Evolutionary conservation across 2,797 vertebrate species (phyloP), one percentile per base, ranked within the genome.

Genomic region (Babyrousa celebensis): DNA sequence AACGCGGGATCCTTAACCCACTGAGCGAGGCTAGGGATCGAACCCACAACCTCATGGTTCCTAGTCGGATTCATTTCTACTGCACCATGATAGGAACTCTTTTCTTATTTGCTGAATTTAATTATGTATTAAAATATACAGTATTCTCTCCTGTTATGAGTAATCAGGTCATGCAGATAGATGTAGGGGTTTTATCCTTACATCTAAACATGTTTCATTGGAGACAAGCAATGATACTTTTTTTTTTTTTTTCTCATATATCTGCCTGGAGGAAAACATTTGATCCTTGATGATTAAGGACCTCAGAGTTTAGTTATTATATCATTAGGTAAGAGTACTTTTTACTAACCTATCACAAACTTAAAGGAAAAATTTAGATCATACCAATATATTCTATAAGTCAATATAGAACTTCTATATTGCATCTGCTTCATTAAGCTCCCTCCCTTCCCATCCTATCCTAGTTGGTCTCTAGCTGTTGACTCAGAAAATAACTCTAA

Each of bases 111-210:
- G 58, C 32, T 71, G 63, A 91, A 77, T 87, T 95, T 95, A 92
- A 94, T 96, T 92, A 96, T 23, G 88, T 91, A 91, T 96, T 97
- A 96, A 97, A 97, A 97, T 97, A 96, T 95, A 96, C 77, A 96
- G 72, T 54, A 87, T 94, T 86, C 54, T 95, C 40, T 96, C 85
- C 65, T 77, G 79, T 96, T 96, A 74, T 94, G 85, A 95, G 62
- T 92, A 97, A 97, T 97, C 91, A 94, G 87, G 93, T 52, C 68
- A 97, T 97, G 91, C 74, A 97, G 93, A 94, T 96, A 27, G 93
- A 94, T 96, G 27, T 96, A 74, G 70, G 95, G 70, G 75, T 48
- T 96, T 82, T 56, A 70, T 93, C 62, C 21, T 91, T 96, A 79
- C 32, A 90, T 93, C 94, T 96, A 90, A 97, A 92, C 54, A 75